These are phyloP conservation scores for Anniella stebbinsi DNA, from an alignment of 2,797 vertebrate genomes.

Conservation along the genomic window DNA sequence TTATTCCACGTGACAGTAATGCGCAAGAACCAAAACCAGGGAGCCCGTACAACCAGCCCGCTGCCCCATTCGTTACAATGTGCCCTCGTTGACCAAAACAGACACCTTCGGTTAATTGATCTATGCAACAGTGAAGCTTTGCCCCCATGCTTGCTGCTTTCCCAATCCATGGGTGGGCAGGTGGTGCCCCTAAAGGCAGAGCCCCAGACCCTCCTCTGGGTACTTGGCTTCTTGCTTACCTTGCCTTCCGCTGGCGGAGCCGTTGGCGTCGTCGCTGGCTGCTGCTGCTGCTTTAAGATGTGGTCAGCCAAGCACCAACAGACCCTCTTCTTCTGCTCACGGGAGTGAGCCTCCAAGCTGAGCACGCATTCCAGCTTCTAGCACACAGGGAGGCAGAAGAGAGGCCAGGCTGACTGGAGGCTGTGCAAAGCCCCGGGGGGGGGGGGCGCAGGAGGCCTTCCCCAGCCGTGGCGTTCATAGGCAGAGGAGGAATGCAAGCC, in stretches of 20 bases:
- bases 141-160: not conserved
- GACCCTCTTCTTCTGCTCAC: slow-evolving; percentile 94
- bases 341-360: slow-evolving; percentile 93
- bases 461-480: no score
- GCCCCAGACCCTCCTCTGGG: not conserved
- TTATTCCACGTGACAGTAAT: no score
- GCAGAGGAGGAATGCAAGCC: no score
- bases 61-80: not conserved
- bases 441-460: no score
- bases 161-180: slow-evolving; percentile 22
- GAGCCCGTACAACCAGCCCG: not conserved
- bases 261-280: not conserved
- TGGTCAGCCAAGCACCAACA: slow-evolving; percentile 96
- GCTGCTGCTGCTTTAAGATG: slow-evolving; percentile 89
- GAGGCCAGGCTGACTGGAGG: no score
- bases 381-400: slow-evolving; percentile 69
- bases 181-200: not conserved
- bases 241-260: slow-evolving; percentile 72
- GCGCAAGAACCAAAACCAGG: rapidly evolving
- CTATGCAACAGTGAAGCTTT: not conserved
- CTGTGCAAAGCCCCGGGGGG: no score
- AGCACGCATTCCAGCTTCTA: slow-evolving; percentile 97
- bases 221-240: slow-evolving; percentile 70
- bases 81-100: no score
- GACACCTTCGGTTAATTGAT: not conserved